These are phyloP conservation scores for Uria aalge DNA, from an alignment of 2,113 vertebrate genomes.

Conservation along the genomic window DNA sequence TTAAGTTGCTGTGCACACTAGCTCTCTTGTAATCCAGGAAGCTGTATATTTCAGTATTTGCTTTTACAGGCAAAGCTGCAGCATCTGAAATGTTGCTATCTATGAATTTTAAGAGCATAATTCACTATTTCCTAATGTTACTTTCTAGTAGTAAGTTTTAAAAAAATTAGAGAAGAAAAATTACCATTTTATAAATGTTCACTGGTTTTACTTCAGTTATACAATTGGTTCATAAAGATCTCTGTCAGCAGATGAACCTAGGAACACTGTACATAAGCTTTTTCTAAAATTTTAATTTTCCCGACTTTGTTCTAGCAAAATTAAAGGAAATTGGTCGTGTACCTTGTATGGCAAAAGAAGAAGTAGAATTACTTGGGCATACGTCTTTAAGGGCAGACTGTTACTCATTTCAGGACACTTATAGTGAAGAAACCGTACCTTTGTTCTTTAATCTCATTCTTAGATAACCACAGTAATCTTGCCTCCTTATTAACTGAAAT, in stretches of 20 bases:
- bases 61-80: not conserved
- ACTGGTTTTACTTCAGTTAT: not conserved
- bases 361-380: not conserved
- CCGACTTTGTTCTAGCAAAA: not conserved
- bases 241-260: not conserved
- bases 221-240: not conserved
- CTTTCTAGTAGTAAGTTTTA: not conserved
- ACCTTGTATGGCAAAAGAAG: not conserved
- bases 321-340: not conserved
- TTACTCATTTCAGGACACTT: not conserved
- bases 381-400: not conserved
- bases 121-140: not conserved
- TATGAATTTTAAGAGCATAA: not conserved
- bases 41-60: not conserved
- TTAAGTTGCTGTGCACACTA: not conserved
- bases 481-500: slow-evolving; percentile 18
- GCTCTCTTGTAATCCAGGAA: not conserved
- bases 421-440: not conserved
- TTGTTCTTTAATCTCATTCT: not conserved
- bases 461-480: slow-evolving; percentile 42
- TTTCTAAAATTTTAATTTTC: not conserved
- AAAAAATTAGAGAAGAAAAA: not conserved
- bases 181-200: not conserved
- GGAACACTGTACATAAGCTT: not conserved
- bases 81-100: not conserved